Percentiles rank a stretch among this genome's conserved stretches.
These are phyloP conservation scores for Tauraco erythrolophus DNA, from an alignment of 2,113 vertebrate genomes.

Conservation along the genomic window DNA sequence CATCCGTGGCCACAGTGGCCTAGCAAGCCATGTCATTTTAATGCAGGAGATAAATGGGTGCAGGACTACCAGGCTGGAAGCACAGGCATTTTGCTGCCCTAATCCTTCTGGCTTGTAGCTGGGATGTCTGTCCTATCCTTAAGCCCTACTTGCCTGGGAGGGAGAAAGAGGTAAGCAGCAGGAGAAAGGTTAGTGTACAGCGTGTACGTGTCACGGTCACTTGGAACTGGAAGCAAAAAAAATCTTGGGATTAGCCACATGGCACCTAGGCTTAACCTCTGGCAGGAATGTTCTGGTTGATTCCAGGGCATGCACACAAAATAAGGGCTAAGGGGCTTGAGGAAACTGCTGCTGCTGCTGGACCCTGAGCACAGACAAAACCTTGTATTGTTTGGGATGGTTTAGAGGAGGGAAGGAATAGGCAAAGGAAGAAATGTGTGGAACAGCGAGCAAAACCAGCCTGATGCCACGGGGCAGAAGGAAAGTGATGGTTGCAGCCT, in stretches of 20 bases:
- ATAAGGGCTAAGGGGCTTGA: constrained; percentile 15
- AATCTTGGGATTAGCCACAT: neutral
- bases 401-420: neutral
- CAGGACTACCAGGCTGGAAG: neutral
- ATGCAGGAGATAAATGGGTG: neutral
- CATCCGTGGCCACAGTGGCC: neutral
- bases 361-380: neutral
- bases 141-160: neutral
- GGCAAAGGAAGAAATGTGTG: neutral
- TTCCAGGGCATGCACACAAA: neutral
- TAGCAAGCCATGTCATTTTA: neutral
- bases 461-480: neutral
- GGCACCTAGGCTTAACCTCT: neutral
- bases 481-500: neutral
- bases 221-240: neutral
- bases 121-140: neutral
- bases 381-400: neutral
- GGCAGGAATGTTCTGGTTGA: constrained; percentile 56
- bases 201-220: rapidly evolving
- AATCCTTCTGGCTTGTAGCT: neutral
- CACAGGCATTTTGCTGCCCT: neutral
- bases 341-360: neutral
- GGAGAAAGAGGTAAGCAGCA: neutral
- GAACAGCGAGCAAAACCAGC: neutral
- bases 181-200: neutral